Evolutionary conservation across 2,797 vertebrate genomes (phyloP), one percentile per base, ranked within the genome.

Genomic region (Hephaestus fuliginosus): DNA sequence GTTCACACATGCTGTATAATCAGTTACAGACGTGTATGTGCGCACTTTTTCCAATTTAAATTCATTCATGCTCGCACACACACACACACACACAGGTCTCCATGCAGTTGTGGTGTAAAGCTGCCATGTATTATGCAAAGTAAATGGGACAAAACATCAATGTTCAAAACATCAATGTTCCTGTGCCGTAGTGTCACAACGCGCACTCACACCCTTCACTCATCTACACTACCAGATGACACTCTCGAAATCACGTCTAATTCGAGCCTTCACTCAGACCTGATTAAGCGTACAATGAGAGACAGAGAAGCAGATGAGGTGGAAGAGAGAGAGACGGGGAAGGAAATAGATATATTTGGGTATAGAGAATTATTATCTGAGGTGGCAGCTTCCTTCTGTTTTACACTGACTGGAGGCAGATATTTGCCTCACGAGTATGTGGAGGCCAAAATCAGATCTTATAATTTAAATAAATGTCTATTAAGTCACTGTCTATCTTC

Each of bases 201-300:
- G 69, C 30, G 22, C 62, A 49, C 73, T 85, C 68, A 60, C 74
- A 78, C 58, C 73, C 70, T 62, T 86, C 66, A 61, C 80, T 79
- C 76, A 65, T 70, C 66, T 25, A 48, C 56, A 72, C 75, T 39
- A 22, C 53, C 0, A 46, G 33, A 28, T 5, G 20, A 41, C 65
- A 25, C 65, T 69, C 52, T 48, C 25, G 2, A 81, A 76, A 78
- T 70, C 52, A 74, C 48, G 68, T 60, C 52, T 56, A 70, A 75
- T 79, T 67, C 48, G 36, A 75, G 28, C 13, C 43, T 64, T 81
- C 55, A 22, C 76, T 84, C 73, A 67, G 18, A n/a, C 63, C 10
- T 46, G 41, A 49, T 71, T 75, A 48, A 33, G 70, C 20, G 20
- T 13, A 70, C 53, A 46, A 15, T 17, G 36, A 48, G 66, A 22